Evolutionary conservation across 2,113 vertebrate species (phyloP).

Genomic region (Lutjanus erythropterus): DNA sequence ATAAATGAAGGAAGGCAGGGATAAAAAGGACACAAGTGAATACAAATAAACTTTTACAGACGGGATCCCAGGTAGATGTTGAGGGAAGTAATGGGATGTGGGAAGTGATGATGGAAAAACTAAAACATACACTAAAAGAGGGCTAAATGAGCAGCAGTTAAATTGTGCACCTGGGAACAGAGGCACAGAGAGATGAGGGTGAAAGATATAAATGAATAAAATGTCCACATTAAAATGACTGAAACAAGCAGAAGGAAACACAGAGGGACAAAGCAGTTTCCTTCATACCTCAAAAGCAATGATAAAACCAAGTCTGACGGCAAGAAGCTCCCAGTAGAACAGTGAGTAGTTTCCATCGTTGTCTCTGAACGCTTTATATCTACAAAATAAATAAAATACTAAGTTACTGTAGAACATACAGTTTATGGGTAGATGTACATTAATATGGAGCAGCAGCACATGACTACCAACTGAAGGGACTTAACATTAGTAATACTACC

Average conservation of each 20-base stretch:
- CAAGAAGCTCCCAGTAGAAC: conserved; percentile 87
- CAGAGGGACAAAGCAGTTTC: not conserved
- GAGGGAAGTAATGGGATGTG: not conserved
- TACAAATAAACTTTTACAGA: not conserved
- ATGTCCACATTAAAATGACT: not conserved
- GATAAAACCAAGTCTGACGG: conserved; percentile 85
- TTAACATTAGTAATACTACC: conserved; percentile 27
- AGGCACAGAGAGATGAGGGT: not conserved
- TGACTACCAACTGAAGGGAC: conserved; percentile 2
- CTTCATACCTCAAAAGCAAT: conserved; percentile 86
- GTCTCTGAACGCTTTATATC: conserved; percentile 86
- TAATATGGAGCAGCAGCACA: not conserved
- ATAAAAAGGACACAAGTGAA: not conserved
- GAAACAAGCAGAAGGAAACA: not conserved
- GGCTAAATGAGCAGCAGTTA: not conserved
- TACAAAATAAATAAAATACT: conserved; percentile 40
- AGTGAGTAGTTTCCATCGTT: conserved; percentile 81
- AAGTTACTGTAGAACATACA: not conserved
- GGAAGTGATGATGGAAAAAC: not conserved
- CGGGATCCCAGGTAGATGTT: not conserved
- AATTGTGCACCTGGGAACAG: not conserved
- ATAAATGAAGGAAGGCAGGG: not conserved
- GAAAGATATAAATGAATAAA: conserved; percentile 1
- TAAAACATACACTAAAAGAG: not conserved
- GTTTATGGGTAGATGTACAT: not conserved